Evolutionary conservation across 1,140 invertebrate species (phyloP), one percentile per base, ranked within the genome.

Genomic region (Schlechtendalia chinensis): DNA sequence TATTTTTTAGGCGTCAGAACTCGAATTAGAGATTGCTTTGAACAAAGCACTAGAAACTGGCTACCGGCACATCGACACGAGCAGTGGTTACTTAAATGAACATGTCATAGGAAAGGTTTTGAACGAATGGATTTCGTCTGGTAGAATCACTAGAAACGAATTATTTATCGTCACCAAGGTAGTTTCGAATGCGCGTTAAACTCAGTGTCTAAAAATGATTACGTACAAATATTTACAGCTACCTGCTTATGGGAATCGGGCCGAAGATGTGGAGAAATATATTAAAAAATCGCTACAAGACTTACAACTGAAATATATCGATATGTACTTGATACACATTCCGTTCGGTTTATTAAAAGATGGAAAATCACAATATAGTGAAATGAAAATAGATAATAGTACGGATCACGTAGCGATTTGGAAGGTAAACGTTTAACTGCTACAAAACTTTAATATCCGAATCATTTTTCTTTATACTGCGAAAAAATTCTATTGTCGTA

Each of bases 291-390:
- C 94, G 0, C 85, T 96, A 32, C 85, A 89, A 69, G 89, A 89
- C 58, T 86, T 96, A 19, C 89, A 91, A 82, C 84, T 94, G 79
- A 89, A 92, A 80, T 96, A 96, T 84, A 85, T 96, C 4, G 95
- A 97, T 84, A 87, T 96, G 80, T 96, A 95, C 85, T 86, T 96
- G 16, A 88, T 96, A 71, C 94, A 97, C 82, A 89, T 90, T 47
- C 94, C 95, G 0, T 92, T 94, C 84, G 92, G 89, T 16, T 91
- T 91, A 82, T 88, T 90, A 86, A 0, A 3, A 0, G 14, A 8
- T 12, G 45, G 45, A 0, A 10, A 14, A 0, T 0, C n/a, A 1
- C 11, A 12, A 4, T 2, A 5, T 5, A 0, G 0, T 3, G 92
- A 74, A 61, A 82, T 82, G 61, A 82, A 81, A n/a, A 63, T 72